Base-by-base conservation (phyloP, 2,888 invertebrate species). In the Phyllotreta cruciferae region DNA sequence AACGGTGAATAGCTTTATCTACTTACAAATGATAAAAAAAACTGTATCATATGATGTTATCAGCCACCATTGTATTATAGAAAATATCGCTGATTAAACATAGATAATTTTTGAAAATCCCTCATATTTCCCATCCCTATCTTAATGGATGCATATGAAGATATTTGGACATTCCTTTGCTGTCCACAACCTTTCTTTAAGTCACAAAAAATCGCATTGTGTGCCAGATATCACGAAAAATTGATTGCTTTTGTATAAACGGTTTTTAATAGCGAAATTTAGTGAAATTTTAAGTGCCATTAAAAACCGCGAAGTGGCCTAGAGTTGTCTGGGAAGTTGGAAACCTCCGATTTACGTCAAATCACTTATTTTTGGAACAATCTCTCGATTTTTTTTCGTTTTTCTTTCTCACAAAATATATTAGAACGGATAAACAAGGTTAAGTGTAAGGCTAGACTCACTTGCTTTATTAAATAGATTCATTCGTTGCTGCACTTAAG, bases 261-360 rank as follows among this genome's bases (percentile, higher is more conserved):
- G 24, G 24, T 24, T 24, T 24, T 24, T 24, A 24, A 24, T 24
- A 24, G 24, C 24, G 24, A 24, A 24, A 24, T 24, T 24, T 47
- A 47, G 5, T 8, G 8, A 47, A 47, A 47, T 14, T 34, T 14
- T 9, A 14, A 14, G 47, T 47, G 47, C 47, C 47, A 47, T 47
- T 24, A 47, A 47, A 47, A 47, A 14, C 8, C 47, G 47, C n/a
- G 47, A 47, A 47, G 47, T 14, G 47, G 14, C 47, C 47, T 47
- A 47, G 47, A 47, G 47, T 47, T 47, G 47, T 14, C 47, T 14
- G 34, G 14, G 47, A 49, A 35, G 49, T 49, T 49, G 49, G 34
- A 49, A 49, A 49, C 9, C 49, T 10, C 34, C 35, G 49, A 49
- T 49, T 49, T 49, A 35, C 49, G 49, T 49, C 49, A 49, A 49